Base-by-base conservation (phyloP, 2,797 vertebrate species). In the Triplophysa yarkandensis region DNA sequence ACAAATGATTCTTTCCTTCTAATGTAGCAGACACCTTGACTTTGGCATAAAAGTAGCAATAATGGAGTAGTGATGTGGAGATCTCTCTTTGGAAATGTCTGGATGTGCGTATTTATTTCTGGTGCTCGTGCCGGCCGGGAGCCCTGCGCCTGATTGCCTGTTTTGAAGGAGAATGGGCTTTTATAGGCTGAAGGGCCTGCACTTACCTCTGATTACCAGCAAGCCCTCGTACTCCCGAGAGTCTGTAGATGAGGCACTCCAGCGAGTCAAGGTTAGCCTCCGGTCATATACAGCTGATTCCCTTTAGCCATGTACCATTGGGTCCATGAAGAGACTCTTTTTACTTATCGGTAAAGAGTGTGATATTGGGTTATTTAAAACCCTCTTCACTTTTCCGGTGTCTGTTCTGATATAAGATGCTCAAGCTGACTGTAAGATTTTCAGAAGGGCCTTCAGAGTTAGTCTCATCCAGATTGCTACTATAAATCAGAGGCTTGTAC, bases 141-240 rank as follows among this genome's bases (percentile, higher is more conserved):
- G 41, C 54, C 41, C 55, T 48, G 54, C 71, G 7, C 48, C 77
- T 81, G 76, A 83, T 83, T 81, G 77, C 72, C 67, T 79, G 68
- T 77, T 83, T 82, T 79, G 69, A 48, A 55, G 34, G 54, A 77
- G 73, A 72, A 72, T 61, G 62, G 63, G 57, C 76, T 79, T 78
- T 81, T 68, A 74, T 66, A 58, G 67, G 39, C 60, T 79, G 68
- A 43, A 81, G 79, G 71, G 73, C 71, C 74, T 43, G 41, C 62
- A 75, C 78, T 80, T 71, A 55, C 63, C 57, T 76, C 80, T 86
- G 79, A 86, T 84, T 84, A 82, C 73, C 74, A 52, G 70, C 30
- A 28, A 41, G 63, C 48, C 36, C 73, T 85, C 25, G 17, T 71
- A 21, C 63, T 60, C 67, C 62, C 66, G 57, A 83, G 79, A 72